These are phyloP conservation scores for Mellilla xanthometata DNA, from an alignment of 2,888 invertebrate species.

Conservation along the genomic window DNA sequence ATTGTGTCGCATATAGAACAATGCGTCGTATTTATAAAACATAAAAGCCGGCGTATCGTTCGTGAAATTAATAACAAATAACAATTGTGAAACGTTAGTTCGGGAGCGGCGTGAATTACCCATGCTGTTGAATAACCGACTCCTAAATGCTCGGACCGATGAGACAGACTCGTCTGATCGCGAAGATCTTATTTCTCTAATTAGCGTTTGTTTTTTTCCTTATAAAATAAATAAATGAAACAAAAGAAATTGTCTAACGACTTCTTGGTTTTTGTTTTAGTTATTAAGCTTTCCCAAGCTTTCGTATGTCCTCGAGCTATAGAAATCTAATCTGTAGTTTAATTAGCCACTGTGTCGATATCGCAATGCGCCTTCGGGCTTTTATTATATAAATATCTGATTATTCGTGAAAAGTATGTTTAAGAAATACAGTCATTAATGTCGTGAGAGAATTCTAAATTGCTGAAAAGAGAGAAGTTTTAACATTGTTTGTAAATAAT, in stretches of 20 bases:
- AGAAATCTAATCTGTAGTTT: conserved; percentile 53
- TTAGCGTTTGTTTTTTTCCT: too few relatives aligned
- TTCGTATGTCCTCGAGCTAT: conserved; percentile 23
- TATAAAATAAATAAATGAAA: too few relatives aligned
- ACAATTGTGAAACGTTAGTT: conserved; percentile 81
- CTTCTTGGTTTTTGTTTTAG: not conserved
- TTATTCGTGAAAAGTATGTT: conserved; percentile 35
- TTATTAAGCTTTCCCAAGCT: not conserved
- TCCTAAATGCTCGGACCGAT: conserved; percentile 37
- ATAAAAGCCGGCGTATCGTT: conserved; percentile 80
- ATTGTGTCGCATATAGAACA: conserved; percentile 81
- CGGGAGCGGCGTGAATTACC: conserved; percentile 77
- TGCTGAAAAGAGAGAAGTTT: conserved; percentile 37
- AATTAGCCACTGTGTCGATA: conserved; percentile 49
- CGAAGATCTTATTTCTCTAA: too few relatives aligned
- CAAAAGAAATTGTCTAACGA: not conserved
- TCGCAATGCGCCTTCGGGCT: conserved; percentile 43
- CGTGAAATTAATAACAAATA: conserved; percentile 83
- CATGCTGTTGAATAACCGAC: conserved; percentile 65
- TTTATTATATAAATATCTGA: conserved; percentile 52
- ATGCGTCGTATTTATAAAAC: conserved; percentile 82
- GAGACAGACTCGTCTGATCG: conserved; percentile 14
- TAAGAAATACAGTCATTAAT: conserved; percentile 41
- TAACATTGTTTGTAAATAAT: conserved; percentile 49
- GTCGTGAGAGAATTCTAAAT: conserved; percentile 40